Base-by-base conservation (phyloP, 2,888 invertebrate genomes). In the Liopterus haemorrhoidalis region DNA sequence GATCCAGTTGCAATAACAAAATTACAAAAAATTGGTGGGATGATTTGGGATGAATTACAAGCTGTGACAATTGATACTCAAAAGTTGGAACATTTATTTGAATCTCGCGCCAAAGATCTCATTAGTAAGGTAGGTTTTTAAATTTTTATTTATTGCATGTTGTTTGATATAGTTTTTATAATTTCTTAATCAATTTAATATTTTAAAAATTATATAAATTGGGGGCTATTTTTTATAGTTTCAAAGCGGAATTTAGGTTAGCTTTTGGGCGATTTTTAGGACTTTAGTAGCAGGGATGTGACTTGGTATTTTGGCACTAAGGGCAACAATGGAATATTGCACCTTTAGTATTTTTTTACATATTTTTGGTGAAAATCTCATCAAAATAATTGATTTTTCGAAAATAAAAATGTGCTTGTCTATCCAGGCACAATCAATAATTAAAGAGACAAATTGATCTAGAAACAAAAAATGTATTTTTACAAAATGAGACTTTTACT, bases 51-150 rank as follows among this genome's bases (percentile, higher is more conserved):
- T 64, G 90, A 92, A 62, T 67, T 96, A 38, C 81, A 81, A 25
- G 79, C 84, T 19, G 82, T 96, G 4, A 75, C 77, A 41, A 78
- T 99, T 18, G 97, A 99, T 65, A 89, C 87, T 5, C 85, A 89
- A 59, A 91, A 91, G 70, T 70, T 99, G 58, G 95, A 97, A 64
- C 92, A 95, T 70, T 75, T 99, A 48, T 99, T 99, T 69, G 99
- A 99, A 70, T 92, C 92, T 21, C 80, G 93, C 60, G 89, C 92
- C 53, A 95, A 94, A 72, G 99, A 97, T 73, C 74, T 94, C 59
- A 80, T 92, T 59, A 85, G 88, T 53, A 96, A 96, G 89, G 91
- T 91, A 71, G 69, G 74, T 55, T 35, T 41, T 42, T 38, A n/a
- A n/a, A n/a, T n/a, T 20, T 35, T 20, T 20, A 12, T 5, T 38